These are phyloP conservation scores for Drosophila malerkotliana DNA, from an alignment of 1,140 invertebrate species.

Conservation along the genomic window DNA sequence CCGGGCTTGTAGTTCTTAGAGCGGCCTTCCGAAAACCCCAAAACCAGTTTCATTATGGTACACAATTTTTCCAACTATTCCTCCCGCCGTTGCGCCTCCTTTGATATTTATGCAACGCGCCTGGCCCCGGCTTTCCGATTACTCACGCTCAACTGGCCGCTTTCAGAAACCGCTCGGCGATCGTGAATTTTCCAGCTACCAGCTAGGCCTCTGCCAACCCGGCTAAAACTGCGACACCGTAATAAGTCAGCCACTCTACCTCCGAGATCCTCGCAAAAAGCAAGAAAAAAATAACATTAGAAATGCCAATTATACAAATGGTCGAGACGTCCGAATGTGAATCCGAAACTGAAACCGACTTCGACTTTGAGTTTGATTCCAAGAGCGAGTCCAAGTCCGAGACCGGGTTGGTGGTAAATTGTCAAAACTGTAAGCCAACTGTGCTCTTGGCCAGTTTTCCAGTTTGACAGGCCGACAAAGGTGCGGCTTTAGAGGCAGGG, in stretches of 20 bases:
- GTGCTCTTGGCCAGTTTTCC: constrained; percentile 67
- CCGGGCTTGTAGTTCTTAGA: constrained; percentile 50
- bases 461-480: constrained; percentile 79
- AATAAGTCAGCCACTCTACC: constrained; percentile 55
- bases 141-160: constrained; percentile 74
- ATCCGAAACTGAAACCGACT: constrained; percentile 16
- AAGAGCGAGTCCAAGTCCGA: constrained; percentile 3
- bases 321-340: constrained; percentile 46
- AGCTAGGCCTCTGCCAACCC: constrained; percentile 5
- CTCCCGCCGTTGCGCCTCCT: constrained; percentile 19
- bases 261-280: background rate
- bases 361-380: constrained; percentile 14
- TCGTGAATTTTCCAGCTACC: constrained; percentile 68
- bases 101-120: constrained; percentile 76
- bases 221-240: constrained; percentile 41
- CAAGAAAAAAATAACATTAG: constrained; percentile 54
- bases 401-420: constrained; percentile 66
- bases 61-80: constrained; percentile 37
- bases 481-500: constrained; percentile 54
- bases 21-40: constrained; percentile 62
- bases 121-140: constrained; percentile 66
- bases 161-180: constrained; percentile 53
- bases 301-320: constrained; percentile 82
- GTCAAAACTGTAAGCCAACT: constrained; percentile 68
- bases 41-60: constrained; percentile 76